Percentiles rank a stretch among this genome's conserved stretches.
Evolutionary conservation across 2,888 invertebrate species (phyloP).

Genomic region (Clivina fossor): DNA sequence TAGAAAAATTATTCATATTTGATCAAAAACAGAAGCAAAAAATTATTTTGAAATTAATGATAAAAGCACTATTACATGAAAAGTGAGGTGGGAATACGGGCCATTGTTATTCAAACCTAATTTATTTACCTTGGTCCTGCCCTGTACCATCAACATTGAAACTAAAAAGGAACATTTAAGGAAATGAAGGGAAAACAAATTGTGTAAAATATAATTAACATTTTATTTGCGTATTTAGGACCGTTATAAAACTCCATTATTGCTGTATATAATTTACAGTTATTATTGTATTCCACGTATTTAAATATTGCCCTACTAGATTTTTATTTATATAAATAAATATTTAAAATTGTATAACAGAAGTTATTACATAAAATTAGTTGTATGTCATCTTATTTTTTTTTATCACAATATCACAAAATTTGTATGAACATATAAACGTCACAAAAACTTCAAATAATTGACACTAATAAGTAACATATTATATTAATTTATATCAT

Average conservation of each 20-base stretch:
- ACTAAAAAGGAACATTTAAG: too few species aligned
- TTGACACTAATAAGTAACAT: constrained; percentile 34
- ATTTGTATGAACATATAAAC: constrained; percentile 28
- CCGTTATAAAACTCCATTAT: constrained; percentile 32
- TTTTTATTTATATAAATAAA: constrained; percentile 33
- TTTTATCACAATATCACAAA: constrained; percentile 33
- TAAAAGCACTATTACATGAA: too few species aligned
- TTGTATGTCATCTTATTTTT: constrained; percentile 27
- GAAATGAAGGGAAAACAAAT: neutral
- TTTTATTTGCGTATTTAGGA: constrained; percentile 13
- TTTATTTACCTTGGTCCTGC: too few species aligned
- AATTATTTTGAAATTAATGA: too few species aligned
- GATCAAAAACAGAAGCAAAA: too few species aligned
- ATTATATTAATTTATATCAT: constrained; percentile 22
- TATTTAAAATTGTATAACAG: constrained; percentile 28
- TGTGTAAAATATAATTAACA: constrained; percentile 11
- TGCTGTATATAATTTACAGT: constrained; percentile 25
- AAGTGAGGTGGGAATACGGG: too few species aligned
- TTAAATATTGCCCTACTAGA: constrained; percentile 19
- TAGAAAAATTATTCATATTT: too few species aligned
- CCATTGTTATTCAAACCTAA: too few species aligned
- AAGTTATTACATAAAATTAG: constrained; percentile 28
- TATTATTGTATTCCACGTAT: constrained; percentile 31
- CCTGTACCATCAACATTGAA: too few species aligned
- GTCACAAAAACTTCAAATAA: constrained; percentile 30